Conservation (phyloP, 2,888 invertebrate species). For the Catotricha subobsoleta region DNA sequence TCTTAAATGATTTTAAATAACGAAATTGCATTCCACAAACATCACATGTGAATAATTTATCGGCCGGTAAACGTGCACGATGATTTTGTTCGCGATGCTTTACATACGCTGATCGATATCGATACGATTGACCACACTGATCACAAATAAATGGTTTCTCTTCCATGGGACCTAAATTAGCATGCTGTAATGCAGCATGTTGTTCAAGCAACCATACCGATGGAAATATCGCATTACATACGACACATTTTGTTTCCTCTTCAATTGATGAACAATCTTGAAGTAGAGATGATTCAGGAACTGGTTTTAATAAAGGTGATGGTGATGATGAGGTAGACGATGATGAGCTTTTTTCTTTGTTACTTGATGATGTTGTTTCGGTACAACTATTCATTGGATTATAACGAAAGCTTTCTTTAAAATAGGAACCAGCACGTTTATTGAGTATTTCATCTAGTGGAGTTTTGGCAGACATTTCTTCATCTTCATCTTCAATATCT, state of each 20-base stretch:
- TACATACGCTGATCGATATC: conserved; percentile 68
- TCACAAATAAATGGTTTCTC: conserved; percentile 85
- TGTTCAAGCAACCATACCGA: conserved; percentile 75
- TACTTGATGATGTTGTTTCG: conserved; percentile 23
- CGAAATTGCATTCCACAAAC: conserved; percentile 86
- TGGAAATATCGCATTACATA: conserved; percentile 73
- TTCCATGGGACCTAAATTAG: conserved; percentile 41
- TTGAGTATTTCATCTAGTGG: conserved; percentile 15
- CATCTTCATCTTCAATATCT: conserved; percentile 3
- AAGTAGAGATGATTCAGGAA: conserved; percentile 19
- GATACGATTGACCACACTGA: conserved; percentile 79
- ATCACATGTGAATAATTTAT: conserved; percentile 78
- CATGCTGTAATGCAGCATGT: conserved; percentile 69
- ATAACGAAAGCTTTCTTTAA: conserved; percentile 20
- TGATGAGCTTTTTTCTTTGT: conserved; percentile 20
- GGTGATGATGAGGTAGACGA: conserved; percentile 22
- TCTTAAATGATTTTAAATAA: conserved; percentile 77
- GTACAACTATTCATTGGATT: conserved; percentile 16
- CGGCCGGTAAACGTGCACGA: conserved; percentile 68
- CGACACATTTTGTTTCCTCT: conserved; percentile 48
- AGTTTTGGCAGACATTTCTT: conserved; percentile 6
- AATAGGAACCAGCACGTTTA: conserved; percentile 16
- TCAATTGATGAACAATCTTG: conserved; percentile 23
- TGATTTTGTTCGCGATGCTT: conserved; percentile 80
- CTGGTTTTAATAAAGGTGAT: conserved; percentile 16